Percentiles rank a stretch among this genome's conserved stretches.
Conservation (phyloP, 1,140 invertebrate genomes). For the Drosophila sp. region DNA sequence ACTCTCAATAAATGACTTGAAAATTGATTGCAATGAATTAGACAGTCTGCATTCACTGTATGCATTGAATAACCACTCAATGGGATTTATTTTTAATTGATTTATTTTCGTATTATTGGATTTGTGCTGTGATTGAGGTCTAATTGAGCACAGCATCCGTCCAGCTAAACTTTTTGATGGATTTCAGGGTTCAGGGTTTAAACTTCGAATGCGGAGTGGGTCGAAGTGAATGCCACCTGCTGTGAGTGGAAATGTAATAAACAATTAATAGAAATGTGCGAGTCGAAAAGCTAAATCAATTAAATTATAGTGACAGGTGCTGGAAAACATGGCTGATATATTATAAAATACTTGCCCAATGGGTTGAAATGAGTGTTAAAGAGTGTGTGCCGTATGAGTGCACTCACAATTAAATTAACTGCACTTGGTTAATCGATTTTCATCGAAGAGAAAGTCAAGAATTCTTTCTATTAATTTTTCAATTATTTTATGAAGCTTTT, state of each 20-base stretch:
- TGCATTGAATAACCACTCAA: conserved; percentile 36
- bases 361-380: conserved; percentile 8
- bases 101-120: conserved; percentile 73
- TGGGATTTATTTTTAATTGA: conserved; percentile 75
- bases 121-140: conserved; percentile 58
- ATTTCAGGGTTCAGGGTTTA: conserved; percentile 33
- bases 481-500: not conserved
- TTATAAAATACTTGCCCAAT: conserved; percentile 3
- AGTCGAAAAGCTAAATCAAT: conserved; percentile 32
- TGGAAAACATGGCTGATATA: conserved; percentile 2
- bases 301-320: conserved; percentile 56
- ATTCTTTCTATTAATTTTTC: not conserved
- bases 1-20: conserved; percentile 48
- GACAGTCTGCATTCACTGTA: not conserved
- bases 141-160: conserved; percentile 26
- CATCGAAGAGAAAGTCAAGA: conserved; percentile 11
- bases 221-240: conserved; percentile 34
- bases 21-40: conserved; percentile 70
- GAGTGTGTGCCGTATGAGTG: not conserved
- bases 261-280: conserved; percentile 16
- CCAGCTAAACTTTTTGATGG: conserved; percentile 18
- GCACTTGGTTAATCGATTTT: not conserved
- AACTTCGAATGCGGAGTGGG: conserved; percentile 20
- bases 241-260: conserved; percentile 56
- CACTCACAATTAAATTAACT: not conserved